A percentile compares a stretch with the other conserved stretches of the same genome.
These are phyloP conservation scores for Ascidia mentula DNA, from an alignment of 23 tunicate species.

Conservation along the genomic window DNA sequence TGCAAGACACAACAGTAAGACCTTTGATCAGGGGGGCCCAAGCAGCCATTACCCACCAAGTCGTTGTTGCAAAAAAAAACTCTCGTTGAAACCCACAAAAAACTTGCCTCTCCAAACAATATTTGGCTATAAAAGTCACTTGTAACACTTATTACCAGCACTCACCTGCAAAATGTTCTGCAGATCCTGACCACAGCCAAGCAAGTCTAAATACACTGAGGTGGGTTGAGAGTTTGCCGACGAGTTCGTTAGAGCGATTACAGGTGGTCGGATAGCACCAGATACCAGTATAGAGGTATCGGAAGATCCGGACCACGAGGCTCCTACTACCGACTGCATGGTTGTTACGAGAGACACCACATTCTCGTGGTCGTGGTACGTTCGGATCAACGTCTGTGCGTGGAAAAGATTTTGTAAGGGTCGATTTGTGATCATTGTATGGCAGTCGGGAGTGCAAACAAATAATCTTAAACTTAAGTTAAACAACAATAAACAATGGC, in stretches of 20 bases:
- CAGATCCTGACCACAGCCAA: constrained; percentile 51
- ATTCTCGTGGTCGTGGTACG: constrained; percentile 66
- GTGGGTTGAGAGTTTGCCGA: constrained; percentile 31
- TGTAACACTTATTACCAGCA: not conserved
- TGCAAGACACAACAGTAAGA: no score
- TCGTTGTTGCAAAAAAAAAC: no score
- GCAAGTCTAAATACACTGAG: constrained; percentile 42
- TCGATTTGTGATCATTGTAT: not conserved
- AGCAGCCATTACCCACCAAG: no score
- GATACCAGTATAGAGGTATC: not conserved
- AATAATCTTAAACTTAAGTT: no score
- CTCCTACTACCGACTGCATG: constrained; percentile 23
- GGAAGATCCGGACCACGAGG: not conserved
- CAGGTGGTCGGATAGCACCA: constrained; percentile 18
- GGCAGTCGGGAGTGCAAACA: not conserved
- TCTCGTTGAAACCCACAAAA: no score
- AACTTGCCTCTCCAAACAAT: no score
- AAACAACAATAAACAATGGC: no score
- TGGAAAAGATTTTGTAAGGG: no score
- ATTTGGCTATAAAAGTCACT: no score
- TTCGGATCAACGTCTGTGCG: constrained; percentile 26
- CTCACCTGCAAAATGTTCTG: constrained; percentile 54
- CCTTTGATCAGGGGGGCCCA: no score
- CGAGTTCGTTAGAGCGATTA: not conserved
- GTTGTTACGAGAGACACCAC: constrained; percentile 30